Percentiles rank a stretch among this genome's conserved stretches.
These are phyloP conservation scores for Hetaerina titia DNA, from an alignment of 2,888 invertebrate genomes.

Conservation along the genomic window DNA sequence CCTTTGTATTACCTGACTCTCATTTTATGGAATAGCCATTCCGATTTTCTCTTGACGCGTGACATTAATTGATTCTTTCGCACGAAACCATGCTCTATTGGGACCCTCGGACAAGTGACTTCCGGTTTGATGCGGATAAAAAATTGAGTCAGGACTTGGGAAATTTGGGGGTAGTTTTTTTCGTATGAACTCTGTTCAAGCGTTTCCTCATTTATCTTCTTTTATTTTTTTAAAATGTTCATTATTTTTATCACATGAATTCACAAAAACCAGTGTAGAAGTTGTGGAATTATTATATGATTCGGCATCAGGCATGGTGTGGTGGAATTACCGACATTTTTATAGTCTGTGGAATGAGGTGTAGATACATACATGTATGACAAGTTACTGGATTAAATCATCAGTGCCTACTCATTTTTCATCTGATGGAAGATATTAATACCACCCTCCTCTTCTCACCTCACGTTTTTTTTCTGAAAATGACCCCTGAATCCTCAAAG, in stretches of 20 bases:
- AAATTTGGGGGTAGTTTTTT: background rate
- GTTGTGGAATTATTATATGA: background rate
- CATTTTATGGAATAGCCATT: background rate
- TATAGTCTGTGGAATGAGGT: background rate
- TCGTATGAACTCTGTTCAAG: background rate
- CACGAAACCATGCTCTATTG: background rate
- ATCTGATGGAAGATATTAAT: background rate
- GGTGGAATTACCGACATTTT: no score
- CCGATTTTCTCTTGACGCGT: constrained; percentile 31
- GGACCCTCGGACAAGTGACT: background rate
- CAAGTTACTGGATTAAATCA: background rate
- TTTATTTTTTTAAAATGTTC: background rate
- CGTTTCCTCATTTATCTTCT: background rate
- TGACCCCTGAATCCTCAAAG: background rate
- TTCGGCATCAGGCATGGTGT: no score
- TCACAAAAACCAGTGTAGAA: background rate
- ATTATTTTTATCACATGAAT: background rate
- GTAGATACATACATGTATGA: background rate
- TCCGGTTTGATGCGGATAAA: constrained; percentile 24
- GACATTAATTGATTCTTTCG: constrained; percentile 35
- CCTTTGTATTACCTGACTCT: constrained; percentile 32
- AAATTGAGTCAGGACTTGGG: background rate
- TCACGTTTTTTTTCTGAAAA: background rate
- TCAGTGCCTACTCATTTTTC: background rate
- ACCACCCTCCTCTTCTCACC: background rate